Conservation (phyloP, 2,888 invertebrate genomes). For the Drosophila algonquin region DNA sequence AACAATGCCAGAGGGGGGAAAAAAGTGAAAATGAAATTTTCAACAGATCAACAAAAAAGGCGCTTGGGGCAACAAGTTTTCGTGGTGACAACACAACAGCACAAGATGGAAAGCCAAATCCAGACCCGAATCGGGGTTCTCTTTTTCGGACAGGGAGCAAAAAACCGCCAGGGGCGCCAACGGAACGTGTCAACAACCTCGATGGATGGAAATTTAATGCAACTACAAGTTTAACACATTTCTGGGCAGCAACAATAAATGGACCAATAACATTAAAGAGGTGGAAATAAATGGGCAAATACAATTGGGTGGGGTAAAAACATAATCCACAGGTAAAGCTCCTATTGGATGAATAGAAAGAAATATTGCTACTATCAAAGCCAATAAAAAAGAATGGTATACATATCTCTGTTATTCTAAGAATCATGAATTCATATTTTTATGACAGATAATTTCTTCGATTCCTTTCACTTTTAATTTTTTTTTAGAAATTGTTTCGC, state of each 20-base stretch:
- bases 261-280: slow-evolving; percentile 17
- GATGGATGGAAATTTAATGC: slow-evolving; percentile 32
- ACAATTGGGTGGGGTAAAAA: background rate
- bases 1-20: slow-evolving; percentile 58
- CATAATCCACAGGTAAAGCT: background rate
- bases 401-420: background rate
- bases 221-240: slow-evolving; percentile 32
- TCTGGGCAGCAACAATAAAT: background rate
- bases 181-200: slow-evolving; percentile 75
- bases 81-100: slow-evolving; percentile 50
- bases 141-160: slow-evolving; percentile 14
- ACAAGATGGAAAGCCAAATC: slow-evolving; percentile 43
- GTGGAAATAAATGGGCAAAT: background rate
- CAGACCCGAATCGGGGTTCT: slow-evolving; percentile 32
- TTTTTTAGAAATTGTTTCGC: background rate
- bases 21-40: slow-evolving; percentile 49
- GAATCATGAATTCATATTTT: background rate
- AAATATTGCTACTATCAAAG: no score
- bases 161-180: slow-evolving; percentile 73
- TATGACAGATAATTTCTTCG: background rate
- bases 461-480: background rate
- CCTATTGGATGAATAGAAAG: background rate
- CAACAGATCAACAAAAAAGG: slow-evolving; percentile 70
- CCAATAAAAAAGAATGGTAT: no score
- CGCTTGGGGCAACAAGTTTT: slow-evolving; percentile 53